Evolutionary conservation across 1,140 invertebrate species (phyloP), one percentile per base, ranked within the genome.

Genomic region (Dinoponera quadriceps): DNA sequence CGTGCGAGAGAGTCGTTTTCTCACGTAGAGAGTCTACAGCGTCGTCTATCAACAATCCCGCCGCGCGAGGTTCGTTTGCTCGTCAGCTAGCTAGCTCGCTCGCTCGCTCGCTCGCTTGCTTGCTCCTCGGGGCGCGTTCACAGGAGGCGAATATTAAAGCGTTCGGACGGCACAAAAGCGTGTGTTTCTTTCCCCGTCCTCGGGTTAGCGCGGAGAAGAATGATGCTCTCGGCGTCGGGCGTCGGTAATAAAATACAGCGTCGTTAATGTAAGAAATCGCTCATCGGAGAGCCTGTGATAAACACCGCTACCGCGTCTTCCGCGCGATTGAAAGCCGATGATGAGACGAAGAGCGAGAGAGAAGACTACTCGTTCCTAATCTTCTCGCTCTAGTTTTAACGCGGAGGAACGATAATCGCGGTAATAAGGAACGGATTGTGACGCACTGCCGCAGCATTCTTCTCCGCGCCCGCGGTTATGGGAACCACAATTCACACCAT

Each of bases 141-240:
- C 33, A 78, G 68, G 51, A 80, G 54, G 68, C 75, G 65, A 80
- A 80, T 80, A 29, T 59, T 20, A 66, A 83, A 83, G 82, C 82
- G 54, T 83, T 68, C 44, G 60, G 62, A 83, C 82, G 73, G 63
- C 82, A 83, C 82, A 83, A 83, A 83, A 83, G 82, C 82, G 54
- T 62, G n/a, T 66, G 22, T 29, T n/a, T 78, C 78, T 51, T 57
- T 66, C 38, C 62, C 62, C 51, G 49, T 75, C 65, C 27, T 60
- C 20, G 69, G 48, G 44, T 74, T 51, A 20, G 59, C 78, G 25
- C 55, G 71, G 69, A 82, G 78, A 82, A 74, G 59, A 82, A 82
- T 82, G 22, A 51, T 27, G 38, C 27, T 14, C 14, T n/a, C n/a
- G n/a, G n/a, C n/a, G n/a, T n/a, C n/a, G n/a, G 18, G 16, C 18